Evolutionary conservation across 2,888 invertebrate genomes (phyloP).

Genomic region (Apotomis turbidana): DNA sequence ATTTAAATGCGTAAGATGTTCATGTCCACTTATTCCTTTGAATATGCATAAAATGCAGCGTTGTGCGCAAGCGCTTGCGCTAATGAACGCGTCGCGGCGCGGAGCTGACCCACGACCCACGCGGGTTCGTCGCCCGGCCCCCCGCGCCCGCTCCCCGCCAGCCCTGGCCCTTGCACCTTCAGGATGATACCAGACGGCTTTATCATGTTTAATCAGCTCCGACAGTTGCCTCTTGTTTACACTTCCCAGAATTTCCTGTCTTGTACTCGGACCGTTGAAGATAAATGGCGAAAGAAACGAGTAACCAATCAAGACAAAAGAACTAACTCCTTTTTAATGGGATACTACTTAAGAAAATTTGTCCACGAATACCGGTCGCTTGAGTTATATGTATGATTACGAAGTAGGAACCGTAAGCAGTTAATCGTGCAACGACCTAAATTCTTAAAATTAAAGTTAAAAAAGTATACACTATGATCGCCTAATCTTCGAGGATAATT

Average conservation of each 20-base stretch:
- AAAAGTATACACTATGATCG: too few species aligned
- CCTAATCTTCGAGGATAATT: too few species aligned
- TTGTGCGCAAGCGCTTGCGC: constrained; percentile 65
- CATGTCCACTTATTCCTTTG: constrained; percentile 20
- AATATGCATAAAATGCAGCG: constrained; percentile 46
- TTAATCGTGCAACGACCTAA: too few species aligned
- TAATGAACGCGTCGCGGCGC: constrained; percentile 76
- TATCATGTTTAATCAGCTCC: constrained; percentile 65
- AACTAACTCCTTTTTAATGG: neutral
- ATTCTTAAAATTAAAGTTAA: too few species aligned
- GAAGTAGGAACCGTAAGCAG: too few species aligned
- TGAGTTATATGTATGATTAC: neutral
- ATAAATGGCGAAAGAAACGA: constrained; percentile 37
- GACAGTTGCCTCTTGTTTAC: constrained; percentile 60
- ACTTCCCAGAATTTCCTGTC: constrained; percentile 49
- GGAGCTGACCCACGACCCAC: constrained; percentile 80
- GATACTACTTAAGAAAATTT: neutral
- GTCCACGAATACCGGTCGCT: neutral
- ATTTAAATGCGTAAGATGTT: constrained; percentile 17
- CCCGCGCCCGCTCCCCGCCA: constrained; percentile 46
- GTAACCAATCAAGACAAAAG: constrained; percentile 24
- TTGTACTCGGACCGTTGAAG: constrained; percentile 39
- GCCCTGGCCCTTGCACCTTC: constrained; percentile 51
- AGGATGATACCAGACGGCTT: constrained; percentile 64
- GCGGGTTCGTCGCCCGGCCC: constrained; percentile 75